Conservation (phyloP, 2,113 vertebrate species). For the Alligator sinensis region DNA sequence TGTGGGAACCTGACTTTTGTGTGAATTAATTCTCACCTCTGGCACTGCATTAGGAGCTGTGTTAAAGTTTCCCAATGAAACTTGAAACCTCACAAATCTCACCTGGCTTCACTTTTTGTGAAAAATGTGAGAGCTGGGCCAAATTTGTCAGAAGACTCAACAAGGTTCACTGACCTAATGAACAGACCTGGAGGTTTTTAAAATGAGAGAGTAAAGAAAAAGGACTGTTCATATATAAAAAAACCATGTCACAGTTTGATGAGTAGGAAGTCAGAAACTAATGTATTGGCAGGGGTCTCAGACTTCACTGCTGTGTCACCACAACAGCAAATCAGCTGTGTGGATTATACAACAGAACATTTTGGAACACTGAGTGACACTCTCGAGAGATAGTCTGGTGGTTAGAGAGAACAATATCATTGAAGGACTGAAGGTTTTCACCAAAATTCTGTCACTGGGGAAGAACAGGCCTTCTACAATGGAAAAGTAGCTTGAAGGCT, state of each 20-base stretch:
- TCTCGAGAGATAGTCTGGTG: background rate
- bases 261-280: background rate
- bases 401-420: background rate
- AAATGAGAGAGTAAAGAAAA: background rate
- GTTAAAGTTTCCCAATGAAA: background rate
- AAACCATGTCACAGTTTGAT: background rate
- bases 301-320: background rate
- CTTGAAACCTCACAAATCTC: background rate
- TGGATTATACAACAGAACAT: background rate
- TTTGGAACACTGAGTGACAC: background rate
- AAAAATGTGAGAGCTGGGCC: background rate
- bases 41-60: accelerated
- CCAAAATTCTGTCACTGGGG: background rate
- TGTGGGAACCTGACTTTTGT: background rate
- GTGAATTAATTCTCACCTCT: background rate
- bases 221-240: background rate
- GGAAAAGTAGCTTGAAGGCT: background rate
- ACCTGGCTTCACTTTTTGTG: background rate
- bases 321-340: background rate
- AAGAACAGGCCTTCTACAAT: background rate
- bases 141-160: background rate
- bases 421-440: background rate
- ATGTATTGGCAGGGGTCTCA: background rate
- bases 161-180: background rate
- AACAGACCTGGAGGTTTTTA: background rate